Base-by-base conservation (phyloP, 2,888 invertebrate species). In the Callyntrura sp. region DNA sequence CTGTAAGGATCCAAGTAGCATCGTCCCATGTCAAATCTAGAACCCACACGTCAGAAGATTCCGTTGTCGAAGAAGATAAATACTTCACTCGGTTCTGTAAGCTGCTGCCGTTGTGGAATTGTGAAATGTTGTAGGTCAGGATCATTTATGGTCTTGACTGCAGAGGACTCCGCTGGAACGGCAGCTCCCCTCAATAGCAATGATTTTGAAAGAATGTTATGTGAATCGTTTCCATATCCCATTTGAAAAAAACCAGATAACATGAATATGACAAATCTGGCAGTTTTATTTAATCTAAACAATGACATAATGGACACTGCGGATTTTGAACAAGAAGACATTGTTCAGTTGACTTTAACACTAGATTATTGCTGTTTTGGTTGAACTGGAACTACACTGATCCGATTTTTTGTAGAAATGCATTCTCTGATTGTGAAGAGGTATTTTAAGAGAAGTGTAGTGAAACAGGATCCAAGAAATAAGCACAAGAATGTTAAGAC, bases 1-100 rank as follows among this genome's bases (percentile, higher is more conserved):
- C 92, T 12, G 94, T 94, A 0, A 93, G 81, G 82, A 93, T 93
- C 92, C 92, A 93, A 5, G 92, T 92, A 0, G 91, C 91, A 73
- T 92, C 93, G 83, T 93, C 93, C 93, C 91, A 92, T 1, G 91
- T 91, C 55, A 93, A 62, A 57, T 93, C 92, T 9, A 91, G 85
- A 4, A 92, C 90, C 90, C 91, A 93, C 0, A 92, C 88, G 9
- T 90, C 88, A 14, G 88, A 88, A 2, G 83, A 60, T 20, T 79
- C 78, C 68, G 70, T 73, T 0, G 88, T 83, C 0, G 85, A n/a
- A 48, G 76, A 9, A 14, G 11, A 6, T 20, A 25, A 17, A 6
- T 4, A 1, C 5, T 14, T 25, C n/a, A n/a, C n/a, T n/a, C n/a
- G n/a, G n/a, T n/a, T 78, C 78, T 28, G 23, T 14, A 12, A n/a